Evolutionary conservation across 2,113 vertebrate species (phyloP).

Genomic region (Oryzias javanicus): DNA sequence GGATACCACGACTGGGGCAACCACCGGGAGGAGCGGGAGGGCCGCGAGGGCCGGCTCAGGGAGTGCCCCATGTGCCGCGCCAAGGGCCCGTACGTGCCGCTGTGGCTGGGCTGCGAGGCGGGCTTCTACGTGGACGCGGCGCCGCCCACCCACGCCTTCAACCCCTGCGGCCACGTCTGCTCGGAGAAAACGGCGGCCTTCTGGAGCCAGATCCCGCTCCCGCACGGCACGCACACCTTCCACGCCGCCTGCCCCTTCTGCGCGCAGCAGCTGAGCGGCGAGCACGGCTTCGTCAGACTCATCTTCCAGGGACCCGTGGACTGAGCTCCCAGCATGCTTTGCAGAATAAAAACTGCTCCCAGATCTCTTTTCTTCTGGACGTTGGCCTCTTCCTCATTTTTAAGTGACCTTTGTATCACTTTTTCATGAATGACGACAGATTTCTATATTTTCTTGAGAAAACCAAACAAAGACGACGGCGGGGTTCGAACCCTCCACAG

Average conservation of each 20-base stretch:
- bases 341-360: conserved; percentile 10
- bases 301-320: conserved; percentile 99
- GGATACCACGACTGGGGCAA: conserved; percentile 98
- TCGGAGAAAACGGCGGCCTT: conserved; percentile 96
- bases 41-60: conserved; percentile 86
- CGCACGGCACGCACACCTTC: conserved; percentile 97
- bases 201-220: conserved; percentile 98
- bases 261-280: conserved; percentile 91
- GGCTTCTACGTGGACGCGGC: conserved; percentile 96
- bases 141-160: conserved; percentile 94
- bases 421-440: conserved; percentile 73
- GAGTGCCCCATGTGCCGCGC: conserved; percentile 99
- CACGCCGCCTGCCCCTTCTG: conserved; percentile 98
- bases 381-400: conserved; percentile 66
- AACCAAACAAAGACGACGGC: conserved; percentile 58
- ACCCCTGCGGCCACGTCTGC: conserved; percentile 95
- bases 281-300: conserved; percentile 95
- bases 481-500: conserved; percentile 58
- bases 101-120: conserved; percentile 97
- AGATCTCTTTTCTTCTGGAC: conserved; percentile 37
- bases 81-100: conserved; percentile 92
- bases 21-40: conserved; percentile 79
- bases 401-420: conserved; percentile 81
- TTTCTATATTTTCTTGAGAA: conserved; percentile 79
- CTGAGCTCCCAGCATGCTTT: conserved; percentile 68